Base-by-base conservation (phyloP, 1,140 invertebrate species). In the Reticulitermes speratus region DNA sequence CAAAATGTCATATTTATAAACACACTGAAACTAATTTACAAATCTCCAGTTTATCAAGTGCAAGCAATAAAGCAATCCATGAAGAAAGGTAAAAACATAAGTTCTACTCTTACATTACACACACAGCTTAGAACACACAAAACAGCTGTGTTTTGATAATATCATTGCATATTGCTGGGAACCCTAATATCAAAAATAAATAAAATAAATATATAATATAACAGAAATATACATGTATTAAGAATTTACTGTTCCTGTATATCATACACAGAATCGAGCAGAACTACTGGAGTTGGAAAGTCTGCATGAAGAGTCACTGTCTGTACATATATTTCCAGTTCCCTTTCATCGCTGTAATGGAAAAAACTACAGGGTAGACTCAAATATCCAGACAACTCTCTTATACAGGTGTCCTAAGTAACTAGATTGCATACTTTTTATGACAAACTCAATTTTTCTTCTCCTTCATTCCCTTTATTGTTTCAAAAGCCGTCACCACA, bases 381-480 rank as follows among this genome's bases (percentile, higher is more conserved):
- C n/a, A 48, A 32, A 32, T 25, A 52, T 48, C 7, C n/a, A 52
- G 45, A 9, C 12, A 52, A 9, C 21, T 32, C 30, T 30, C 44
- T 52, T 55, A 52, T 8, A 45, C 48, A 75, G 19, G 16, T 8
- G n/a, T 52, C 30, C 45, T 52, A 9, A 59, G 8, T 30, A 84
- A n/a, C 55, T 16, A 30, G 2, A 52, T 19, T 30, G 23, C 25
- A 52, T 30, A 6, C 25, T 84, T 84, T 52, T 19, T 32, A 84
- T 5, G 30, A 30, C 25, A 30, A n/a, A 52, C 25, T 86, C 86
- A 88, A 83, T 87, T 89, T 69, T 86, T 87, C 83, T 89, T 89
- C n/a, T 83, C 81, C 85, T 89, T 89, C 14, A 87, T 85, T 38
- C 88, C 87, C 6, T 32, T 81, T 30, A 88, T 44, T 12, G 86